phyloP scores from a whole-genome alignment of 2,113 vertebrate genomes.

The Nesoenas mayeri region DNA sequence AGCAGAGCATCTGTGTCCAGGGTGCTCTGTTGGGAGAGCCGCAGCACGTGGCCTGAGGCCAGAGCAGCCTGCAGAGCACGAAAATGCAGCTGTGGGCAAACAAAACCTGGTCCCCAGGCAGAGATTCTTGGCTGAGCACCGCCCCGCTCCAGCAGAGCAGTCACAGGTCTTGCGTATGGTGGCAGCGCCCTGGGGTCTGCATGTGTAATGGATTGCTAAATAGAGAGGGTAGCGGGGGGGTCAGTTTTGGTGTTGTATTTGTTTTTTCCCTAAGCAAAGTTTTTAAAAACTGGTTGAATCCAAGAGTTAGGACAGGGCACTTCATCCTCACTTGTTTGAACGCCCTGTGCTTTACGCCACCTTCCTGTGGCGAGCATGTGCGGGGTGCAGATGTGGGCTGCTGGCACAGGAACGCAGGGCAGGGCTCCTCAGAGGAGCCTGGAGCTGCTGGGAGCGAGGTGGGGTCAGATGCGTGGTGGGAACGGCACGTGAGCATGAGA shows the following conservation, averaged over 20 bases:
- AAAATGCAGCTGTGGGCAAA: background rate
- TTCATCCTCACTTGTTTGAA: background rate
- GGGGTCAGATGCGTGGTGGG: background rate
- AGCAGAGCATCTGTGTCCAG: rapidly evolving
- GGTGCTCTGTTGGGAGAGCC: background rate
- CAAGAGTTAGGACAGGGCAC: background rate
- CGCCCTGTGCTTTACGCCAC: background rate
- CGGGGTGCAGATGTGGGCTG: rapidly evolving
- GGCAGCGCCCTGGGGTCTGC: background rate
- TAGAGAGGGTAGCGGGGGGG: background rate
- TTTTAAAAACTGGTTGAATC: background rate
- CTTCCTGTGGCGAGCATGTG: rapidly evolving
- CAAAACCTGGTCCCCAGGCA: rapidly evolving
- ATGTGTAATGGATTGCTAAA: background rate
- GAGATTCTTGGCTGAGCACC: background rate
- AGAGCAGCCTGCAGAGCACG: background rate
- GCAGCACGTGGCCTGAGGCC: background rate
- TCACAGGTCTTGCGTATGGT: rapidly evolving
- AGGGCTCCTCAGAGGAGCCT: background rate
- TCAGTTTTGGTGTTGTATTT: too few species aligned
- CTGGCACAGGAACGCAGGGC: rapidly evolving
- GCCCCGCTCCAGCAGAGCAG: background rate
- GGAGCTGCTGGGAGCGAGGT: background rate
- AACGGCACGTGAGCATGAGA: rapidly evolving
- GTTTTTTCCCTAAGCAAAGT: background rate